These are phyloP conservation scores for Calephelis virginiensis DNA, from an alignment of 1,140 invertebrate genomes.

Conservation along the genomic window DNA sequence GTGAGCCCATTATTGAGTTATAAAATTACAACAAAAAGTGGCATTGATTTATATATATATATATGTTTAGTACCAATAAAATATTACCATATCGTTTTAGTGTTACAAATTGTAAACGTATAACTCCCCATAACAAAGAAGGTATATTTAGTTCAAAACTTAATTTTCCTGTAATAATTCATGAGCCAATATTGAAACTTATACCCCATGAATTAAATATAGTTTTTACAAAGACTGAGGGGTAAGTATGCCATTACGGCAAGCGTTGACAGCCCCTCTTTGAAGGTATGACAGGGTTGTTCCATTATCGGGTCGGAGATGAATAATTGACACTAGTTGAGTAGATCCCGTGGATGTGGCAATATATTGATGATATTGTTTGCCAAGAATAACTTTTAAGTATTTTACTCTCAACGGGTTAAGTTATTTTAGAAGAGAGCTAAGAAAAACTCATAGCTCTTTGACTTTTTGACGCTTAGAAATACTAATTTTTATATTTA, in stretches of 20 bases:
- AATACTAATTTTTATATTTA: too few species aligned
- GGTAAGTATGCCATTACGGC: conserved; percentile 52
- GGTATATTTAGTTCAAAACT: too few species aligned
- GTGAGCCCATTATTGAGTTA: too few species aligned
- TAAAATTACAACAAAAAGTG: too few species aligned
- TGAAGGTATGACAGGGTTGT: conserved; percentile 63
- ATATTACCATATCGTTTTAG: too few species aligned
- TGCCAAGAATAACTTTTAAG: conserved; percentile 3
- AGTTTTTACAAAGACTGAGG: conserved; percentile 50
- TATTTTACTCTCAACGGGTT: background rate
- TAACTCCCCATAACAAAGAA: too few species aligned
- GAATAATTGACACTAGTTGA: conserved; percentile 65
- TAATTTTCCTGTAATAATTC: too few species aligned
- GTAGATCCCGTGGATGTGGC: conserved; percentile 48
- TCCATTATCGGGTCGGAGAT: conserved; percentile 68
- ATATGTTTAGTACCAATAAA: too few species aligned
- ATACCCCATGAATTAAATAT: conserved; percentile 42
- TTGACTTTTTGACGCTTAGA: too few species aligned
- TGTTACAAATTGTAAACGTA: too few species aligned
- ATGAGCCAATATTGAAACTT: background rate
- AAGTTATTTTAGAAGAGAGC: background rate
- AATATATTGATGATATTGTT: conserved; percentile 21
- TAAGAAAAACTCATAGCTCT: too few species aligned
- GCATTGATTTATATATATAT: too few species aligned
- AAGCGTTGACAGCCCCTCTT: conserved; percentile 65